Evolutionary conservation across 2,888 invertebrate species (phyloP).

Genomic region (Limnephilus lunatus): DNA sequence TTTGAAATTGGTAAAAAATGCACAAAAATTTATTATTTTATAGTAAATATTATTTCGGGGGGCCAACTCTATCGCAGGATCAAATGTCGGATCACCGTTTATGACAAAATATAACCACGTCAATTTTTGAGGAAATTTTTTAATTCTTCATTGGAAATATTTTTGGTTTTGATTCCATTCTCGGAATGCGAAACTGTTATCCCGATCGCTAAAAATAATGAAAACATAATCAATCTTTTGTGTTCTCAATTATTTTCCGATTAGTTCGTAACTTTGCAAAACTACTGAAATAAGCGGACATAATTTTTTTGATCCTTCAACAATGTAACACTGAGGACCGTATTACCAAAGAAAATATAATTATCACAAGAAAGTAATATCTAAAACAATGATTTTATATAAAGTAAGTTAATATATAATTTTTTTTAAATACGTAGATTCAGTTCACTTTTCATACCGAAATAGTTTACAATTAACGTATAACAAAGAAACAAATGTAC

Average conservation of each 20-base stretch:
- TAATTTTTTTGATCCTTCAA: neutral
- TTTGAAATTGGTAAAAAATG: no score
- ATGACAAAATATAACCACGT: no score
- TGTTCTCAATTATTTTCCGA: neutral
- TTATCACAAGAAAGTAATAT: neutral
- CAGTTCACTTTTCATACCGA: neutral
- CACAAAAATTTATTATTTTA: no score
- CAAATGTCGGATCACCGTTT: no score
- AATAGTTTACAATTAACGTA: neutral
- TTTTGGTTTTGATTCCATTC: no score
- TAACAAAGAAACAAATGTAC: neutral
- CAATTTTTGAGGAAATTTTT: no score
- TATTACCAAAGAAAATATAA: neutral
- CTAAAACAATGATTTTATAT: neutral
- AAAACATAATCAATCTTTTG: no score
- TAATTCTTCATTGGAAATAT: no score
- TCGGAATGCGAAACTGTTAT: no score
- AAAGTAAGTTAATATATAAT: neutral
- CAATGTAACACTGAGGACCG: neutral
- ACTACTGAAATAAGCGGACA: neutral
- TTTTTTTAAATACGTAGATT: neutral
- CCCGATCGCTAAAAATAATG: no score
- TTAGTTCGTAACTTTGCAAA: neutral
- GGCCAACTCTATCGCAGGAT: no score
- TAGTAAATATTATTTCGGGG: no score